Conservation (phyloP, 2,888 invertebrate genomes). For the Monochamus alternatus region DNA sequence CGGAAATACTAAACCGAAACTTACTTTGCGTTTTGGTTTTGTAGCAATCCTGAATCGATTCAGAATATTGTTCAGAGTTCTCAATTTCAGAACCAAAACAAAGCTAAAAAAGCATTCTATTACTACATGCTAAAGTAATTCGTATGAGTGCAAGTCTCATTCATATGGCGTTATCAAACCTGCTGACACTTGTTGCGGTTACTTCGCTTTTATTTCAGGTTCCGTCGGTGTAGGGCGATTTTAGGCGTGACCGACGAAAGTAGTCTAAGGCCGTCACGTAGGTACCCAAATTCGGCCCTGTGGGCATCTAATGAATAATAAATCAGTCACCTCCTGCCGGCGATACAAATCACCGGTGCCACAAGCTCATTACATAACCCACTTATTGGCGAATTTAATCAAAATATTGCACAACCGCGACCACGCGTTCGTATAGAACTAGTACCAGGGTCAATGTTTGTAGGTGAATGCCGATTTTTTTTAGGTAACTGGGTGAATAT, state of each 20-base stretch:
- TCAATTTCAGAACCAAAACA: no score
- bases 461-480: slow-evolving; percentile 48
- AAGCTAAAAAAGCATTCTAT: no score
- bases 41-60: no score
- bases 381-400: slow-evolving; percentile 7
- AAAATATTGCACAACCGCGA: slow-evolving; percentile 3
- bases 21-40: no score
- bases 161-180: no score
- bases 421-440: slow-evolving; percentile 35
- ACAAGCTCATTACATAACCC: background rate
- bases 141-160: no score
- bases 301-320: background rate
- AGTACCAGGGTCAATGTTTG: slow-evolving; percentile 52
- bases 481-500: slow-evolving; percentile 48
- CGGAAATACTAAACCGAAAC: no score
- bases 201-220: no score
- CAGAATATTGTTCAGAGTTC: no score
- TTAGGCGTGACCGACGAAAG: background rate
- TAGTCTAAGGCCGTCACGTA: background rate
- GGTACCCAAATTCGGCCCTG: background rate
- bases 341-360: background rate
- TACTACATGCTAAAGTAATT: no score
- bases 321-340: background rate
- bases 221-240: background rate
- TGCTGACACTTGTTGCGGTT: no score